A percentile compares a stretch with the other conserved stretches of the same genome.
Evolutionary conservation across 2,797 vertebrate species (phyloP).

Genomic region (Cynopterus sphinx): DNA sequence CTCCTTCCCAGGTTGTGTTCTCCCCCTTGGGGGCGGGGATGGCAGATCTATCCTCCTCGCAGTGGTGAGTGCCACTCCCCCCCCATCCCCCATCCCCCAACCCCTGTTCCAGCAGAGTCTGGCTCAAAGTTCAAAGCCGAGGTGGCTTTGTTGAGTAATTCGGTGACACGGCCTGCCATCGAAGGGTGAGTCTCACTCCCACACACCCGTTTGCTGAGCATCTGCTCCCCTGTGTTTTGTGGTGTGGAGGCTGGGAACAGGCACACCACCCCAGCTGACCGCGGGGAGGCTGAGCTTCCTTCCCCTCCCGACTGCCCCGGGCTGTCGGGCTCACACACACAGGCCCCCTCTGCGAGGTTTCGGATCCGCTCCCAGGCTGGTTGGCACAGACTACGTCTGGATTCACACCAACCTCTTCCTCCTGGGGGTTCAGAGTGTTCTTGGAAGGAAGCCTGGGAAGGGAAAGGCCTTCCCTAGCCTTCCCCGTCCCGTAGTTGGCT

Average conservation of each 20-base stretch:
- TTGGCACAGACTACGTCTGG: slow-evolving; percentile 68
- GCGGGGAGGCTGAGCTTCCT: slow-evolving; percentile 59
- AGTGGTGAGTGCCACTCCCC: background rate
- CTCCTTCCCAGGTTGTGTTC: slow-evolving; percentile 57
- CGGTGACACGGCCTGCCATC: slow-evolving; percentile 50
- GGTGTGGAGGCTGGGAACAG: slow-evolving; percentile 63
- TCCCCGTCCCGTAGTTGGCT: slow-evolving; percentile 64
- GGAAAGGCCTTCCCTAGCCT: slow-evolving; percentile 77
- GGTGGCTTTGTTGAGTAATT: slow-evolving; percentile 75
- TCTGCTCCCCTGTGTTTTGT: slow-evolving; percentile 72
- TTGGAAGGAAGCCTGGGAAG: slow-evolving; percentile 79
- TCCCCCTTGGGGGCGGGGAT: background rate
- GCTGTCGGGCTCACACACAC: slow-evolving; percentile 38
- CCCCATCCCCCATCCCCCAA: background rate
- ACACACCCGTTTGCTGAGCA: slow-evolving; percentile 65
- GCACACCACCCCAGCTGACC: slow-evolving; percentile 42
- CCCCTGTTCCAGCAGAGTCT: slow-evolving; percentile 57
- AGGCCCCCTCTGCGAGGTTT: slow-evolving; percentile 52
- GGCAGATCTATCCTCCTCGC: slow-evolving; percentile 54
- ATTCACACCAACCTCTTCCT: slow-evolving; percentile 75
- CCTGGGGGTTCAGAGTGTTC: slow-evolving; percentile 80
- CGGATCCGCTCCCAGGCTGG: slow-evolving; percentile 75
- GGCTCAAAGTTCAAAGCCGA: slow-evolving; percentile 76
- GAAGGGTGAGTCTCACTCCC: slow-evolving; percentile 41
- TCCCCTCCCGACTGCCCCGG: slow-evolving; percentile 60